Conservation (phyloP, 1,140 invertebrate species). For the Proctacanthus coquilletti region DNA sequence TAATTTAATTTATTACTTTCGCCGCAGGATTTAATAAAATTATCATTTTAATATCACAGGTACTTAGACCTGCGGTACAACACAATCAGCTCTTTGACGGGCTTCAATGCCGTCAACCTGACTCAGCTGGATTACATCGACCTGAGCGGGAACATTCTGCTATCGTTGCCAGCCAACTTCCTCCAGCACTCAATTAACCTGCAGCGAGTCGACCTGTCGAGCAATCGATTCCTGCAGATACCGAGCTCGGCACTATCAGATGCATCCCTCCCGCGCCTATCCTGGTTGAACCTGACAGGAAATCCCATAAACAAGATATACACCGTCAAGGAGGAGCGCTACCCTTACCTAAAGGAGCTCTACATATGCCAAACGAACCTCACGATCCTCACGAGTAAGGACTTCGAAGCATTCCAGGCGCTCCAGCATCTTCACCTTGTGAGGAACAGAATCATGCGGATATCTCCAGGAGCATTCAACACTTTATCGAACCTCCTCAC, state of each 20-base stretch:
- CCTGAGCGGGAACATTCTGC: constrained; percentile 55
- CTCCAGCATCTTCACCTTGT: constrained; percentile 57
- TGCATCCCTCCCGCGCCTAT: constrained; percentile 50
- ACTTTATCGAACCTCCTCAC: constrained; percentile 57
- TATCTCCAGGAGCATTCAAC: constrained; percentile 73
- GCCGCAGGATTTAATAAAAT: too few species aligned
- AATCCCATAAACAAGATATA: constrained; percentile 59
- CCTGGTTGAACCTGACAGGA: constrained; percentile 61
- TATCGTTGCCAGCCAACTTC: constrained; percentile 67
- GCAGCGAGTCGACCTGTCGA: constrained; percentile 58
- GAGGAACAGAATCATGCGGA: constrained; percentile 57
- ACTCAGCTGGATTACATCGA: constrained; percentile 55
- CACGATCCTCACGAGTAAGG: constrained; percentile 69
- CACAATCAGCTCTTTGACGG: constrained; percentile 52
- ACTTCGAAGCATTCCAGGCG: constrained; percentile 73
- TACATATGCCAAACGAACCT: constrained; percentile 70
- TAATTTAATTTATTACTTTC: too few species aligned
- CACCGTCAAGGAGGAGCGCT: constrained; percentile 25
- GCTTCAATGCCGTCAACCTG: constrained; percentile 58
- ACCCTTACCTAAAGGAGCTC: constrained; percentile 58
- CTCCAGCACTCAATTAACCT: constrained; percentile 54
- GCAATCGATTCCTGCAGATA: constrained; percentile 66
- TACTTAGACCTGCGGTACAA: constrained; percentile 58
- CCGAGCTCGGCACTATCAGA: constrained; percentile 64
- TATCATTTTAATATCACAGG: too few species aligned